Percentiles rank a stretch among this genome's conserved stretches.
These are phyloP conservation scores for Apoderus coryli DNA, from an alignment of 2,888 invertebrate species.

Conservation along the genomic window DNA sequence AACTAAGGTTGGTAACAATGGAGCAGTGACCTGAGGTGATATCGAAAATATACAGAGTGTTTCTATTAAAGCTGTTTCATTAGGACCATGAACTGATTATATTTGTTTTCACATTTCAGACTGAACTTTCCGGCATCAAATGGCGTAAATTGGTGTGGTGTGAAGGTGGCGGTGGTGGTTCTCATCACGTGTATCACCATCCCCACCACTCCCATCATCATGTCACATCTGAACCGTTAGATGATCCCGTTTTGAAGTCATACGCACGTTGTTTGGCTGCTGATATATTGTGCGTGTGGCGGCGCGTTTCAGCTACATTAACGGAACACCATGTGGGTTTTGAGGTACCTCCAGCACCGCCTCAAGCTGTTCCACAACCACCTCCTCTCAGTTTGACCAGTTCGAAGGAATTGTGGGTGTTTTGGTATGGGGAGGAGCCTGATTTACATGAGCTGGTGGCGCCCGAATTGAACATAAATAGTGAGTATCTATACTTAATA, in stretches of 20 bases:
- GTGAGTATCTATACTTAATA: too few species aligned
- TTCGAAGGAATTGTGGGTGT: conserved; percentile 97
- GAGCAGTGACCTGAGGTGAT: too few species aligned
- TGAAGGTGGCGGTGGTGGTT: conserved; percentile 41
- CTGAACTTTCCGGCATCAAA: conserved; percentile 98
- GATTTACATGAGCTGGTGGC: conserved; percentile 74
- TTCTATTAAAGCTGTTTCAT: too few species aligned
- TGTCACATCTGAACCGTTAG: conserved; percentile 53
- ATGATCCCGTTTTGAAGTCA: conserved; percentile 81
- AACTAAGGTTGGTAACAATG: too few species aligned
- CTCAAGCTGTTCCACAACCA: conserved; percentile 18
- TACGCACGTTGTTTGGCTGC: conserved; percentile 84
- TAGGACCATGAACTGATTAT: too few species aligned
- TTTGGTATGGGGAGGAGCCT: conserved; percentile 98
- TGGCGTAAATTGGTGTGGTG: conserved; percentile 92
- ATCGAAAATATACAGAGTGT: too few species aligned
- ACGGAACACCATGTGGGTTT: conserved; percentile 7
- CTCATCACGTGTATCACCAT: conserved; percentile 31
- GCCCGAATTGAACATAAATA: conserved; percentile 69
- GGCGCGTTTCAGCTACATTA: conserved; percentile 53
- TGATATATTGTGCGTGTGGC: conserved; percentile 97
- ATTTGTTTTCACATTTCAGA: conserved; percentile 48
- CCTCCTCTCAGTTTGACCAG: conserved; percentile 66
- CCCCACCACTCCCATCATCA: conserved; percentile 20
- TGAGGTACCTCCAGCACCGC: conserved; percentile 12